These are phyloP conservation scores for Epinephelus coioides DNA, from an alignment of 2,797 vertebrate genomes.

Conservation along the genomic window DNA sequence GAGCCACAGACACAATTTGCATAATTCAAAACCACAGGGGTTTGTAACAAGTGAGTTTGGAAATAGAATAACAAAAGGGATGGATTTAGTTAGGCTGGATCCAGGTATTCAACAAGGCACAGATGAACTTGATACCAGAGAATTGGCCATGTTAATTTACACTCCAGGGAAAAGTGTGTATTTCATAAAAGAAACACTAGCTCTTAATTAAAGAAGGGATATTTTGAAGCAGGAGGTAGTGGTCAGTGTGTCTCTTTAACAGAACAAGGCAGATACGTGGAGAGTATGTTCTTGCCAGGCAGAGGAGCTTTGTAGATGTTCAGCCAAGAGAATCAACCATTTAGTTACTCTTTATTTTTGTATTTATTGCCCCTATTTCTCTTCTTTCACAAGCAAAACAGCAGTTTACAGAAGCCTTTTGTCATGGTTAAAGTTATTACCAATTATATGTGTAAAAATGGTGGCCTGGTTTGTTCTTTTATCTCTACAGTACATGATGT, in stretches of 20 bases:
- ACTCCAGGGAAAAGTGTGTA: conserved; percentile 1
- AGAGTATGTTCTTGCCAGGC: background rate
- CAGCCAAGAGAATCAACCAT: background rate
- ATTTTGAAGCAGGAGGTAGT: background rate
- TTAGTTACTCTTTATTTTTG: background rate
- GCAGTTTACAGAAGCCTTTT: background rate
- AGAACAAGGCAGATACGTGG: background rate
- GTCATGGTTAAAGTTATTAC: background rate
- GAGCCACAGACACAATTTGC: conserved; percentile 63
- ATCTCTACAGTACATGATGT: background rate
- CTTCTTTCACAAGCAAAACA: background rate
- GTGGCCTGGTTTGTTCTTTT: background rate
- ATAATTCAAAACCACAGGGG: conserved; percentile 69
- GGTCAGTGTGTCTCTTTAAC: background rate
- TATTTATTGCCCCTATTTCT: background rate
- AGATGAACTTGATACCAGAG: conserved; percentile 20
- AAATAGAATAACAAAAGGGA: conserved; percentile 47
- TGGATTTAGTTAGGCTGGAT: conserved; percentile 32
- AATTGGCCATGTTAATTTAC: conserved; percentile 39
- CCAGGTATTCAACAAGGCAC: conserved; percentile 45
- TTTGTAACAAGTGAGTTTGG: conserved; percentile 57
- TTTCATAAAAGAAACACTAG: conserved; percentile 14
- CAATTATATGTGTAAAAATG: background rate
- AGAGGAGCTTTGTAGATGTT: background rate
- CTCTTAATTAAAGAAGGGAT: background rate